Evolutionary conservation across 2,888 invertebrate species (phyloP).

Genomic region (Eupithecia subumbrata): DNA sequence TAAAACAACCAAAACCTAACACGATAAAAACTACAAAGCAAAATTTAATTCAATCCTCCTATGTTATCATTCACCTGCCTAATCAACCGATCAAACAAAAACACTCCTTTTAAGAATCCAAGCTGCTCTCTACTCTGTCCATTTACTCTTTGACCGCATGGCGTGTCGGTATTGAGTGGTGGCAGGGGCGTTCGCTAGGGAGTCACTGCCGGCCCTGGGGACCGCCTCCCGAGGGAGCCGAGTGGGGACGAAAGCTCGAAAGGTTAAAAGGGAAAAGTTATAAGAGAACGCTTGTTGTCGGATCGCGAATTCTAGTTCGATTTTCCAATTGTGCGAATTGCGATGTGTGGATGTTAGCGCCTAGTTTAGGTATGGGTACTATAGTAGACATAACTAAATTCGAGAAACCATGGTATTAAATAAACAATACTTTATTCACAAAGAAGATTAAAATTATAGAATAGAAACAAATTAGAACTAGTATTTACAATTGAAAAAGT

Average conservation of each 20-base stretch:
- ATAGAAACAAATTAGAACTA: too few relatives aligned
- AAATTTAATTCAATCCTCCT: background rate
- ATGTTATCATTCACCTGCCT: background rate
- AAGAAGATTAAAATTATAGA: too few relatives aligned
- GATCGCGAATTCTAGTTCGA: constrained; percentile 76
- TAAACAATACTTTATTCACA: background rate
- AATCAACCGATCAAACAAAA: background rate
- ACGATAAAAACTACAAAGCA: background rate
- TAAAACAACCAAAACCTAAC: background rate
- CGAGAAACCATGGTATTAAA: background rate
- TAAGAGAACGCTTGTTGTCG: constrained; percentile 83
- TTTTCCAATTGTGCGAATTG: constrained; percentile 65
- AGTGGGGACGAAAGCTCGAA: constrained; percentile 61
- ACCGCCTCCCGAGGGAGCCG: constrained; percentile 82
- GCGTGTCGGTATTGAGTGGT: constrained; percentile 84
- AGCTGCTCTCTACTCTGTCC: constrained; percentile 42
- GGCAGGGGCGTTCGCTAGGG: constrained; percentile 72
- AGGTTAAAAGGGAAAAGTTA: constrained; percentile 84
- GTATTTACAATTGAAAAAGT: too few relatives aligned
- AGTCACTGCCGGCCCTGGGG: constrained; percentile 79
- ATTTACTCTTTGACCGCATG: constrained; percentile 78
- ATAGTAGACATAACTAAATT: background rate
- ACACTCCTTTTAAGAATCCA: background rate
- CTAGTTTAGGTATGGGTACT: constrained; percentile 1
- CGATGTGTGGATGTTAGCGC: constrained; percentile 42